A percentile compares a stretch with the other conserved stretches of the same genome.
Evolutionary conservation across 2,888 invertebrate genomes (phyloP).

Genomic region (Parapristionchus giblindavisi): DNA sequence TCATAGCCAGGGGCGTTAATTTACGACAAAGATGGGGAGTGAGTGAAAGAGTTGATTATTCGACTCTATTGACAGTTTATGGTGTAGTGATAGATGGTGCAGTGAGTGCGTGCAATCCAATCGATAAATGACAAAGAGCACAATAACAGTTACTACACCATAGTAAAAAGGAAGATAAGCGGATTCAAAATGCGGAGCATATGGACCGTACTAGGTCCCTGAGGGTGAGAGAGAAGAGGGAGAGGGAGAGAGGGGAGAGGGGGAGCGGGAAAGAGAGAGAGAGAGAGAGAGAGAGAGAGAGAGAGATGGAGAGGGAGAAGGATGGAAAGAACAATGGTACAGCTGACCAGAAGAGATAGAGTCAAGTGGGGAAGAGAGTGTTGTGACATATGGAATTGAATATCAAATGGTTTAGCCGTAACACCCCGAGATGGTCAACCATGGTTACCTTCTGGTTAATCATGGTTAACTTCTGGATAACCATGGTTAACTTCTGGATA

Average conservation of each 20-base stretch:
- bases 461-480: no score
- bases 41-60: not conserved
- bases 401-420: no score
- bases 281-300: not conserved
- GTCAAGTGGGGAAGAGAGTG: not conserved
- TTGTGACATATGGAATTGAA: no score
- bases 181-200: no score
- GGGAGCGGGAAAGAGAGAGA: not conserved
- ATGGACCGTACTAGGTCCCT: not conserved
- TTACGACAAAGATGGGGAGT: constrained; percentile 16
- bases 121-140: not conserved
- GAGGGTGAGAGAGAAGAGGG: constrained; percentile 17
- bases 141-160: no score
- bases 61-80: no score
- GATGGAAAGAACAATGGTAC: not conserved
- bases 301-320: not conserved
- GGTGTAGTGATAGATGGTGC: not conserved
- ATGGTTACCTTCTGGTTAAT: no score
- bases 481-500: no score
- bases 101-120: not conserved
- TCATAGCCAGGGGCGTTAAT: constrained; percentile 14
- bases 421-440: no score
- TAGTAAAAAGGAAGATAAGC: constrained; percentile 12
- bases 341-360: not conserved
- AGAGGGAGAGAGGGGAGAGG: constrained; percentile 19